These are phyloP conservation scores for Prunella himalayana DNA, from an alignment of 2,113 vertebrate genomes.

Conservation along the genomic window DNA sequence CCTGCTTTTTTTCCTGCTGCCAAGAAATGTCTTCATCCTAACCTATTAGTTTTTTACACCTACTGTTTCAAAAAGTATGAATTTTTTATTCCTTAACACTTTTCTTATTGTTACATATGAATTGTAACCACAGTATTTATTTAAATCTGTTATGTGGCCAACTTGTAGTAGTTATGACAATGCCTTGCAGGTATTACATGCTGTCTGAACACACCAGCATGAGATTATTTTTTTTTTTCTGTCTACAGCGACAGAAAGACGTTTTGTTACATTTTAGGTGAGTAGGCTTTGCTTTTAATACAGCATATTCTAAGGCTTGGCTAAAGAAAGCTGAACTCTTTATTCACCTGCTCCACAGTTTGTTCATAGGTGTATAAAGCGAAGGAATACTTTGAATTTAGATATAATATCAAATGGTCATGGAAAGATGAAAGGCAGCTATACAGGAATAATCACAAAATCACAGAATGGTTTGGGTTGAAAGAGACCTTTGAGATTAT, in stretches of 20 bases:
- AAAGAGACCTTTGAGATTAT: not conserved
- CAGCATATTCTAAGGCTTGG: not conserved
- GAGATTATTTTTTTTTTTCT: not conserved
- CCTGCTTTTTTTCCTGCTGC: not conserved
- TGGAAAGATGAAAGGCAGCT: not conserved
- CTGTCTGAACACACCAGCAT: not conserved
- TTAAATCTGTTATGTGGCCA: conserved; percentile 20
- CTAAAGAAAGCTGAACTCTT: not conserved
- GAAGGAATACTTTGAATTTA: not conserved
- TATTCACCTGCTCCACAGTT: not conserved
- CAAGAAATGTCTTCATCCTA: not conserved
- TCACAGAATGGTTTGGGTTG: not conserved
- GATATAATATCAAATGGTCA: not conserved
- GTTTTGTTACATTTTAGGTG: not conserved
- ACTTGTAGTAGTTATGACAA: not conserved
- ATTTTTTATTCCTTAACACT: not conserved
- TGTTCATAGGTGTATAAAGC: not conserved
- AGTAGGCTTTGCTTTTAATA: not conserved
- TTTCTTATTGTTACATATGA: not conserved
- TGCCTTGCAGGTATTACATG: not conserved
- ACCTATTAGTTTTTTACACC: not conserved
- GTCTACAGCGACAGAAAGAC: not conserved
- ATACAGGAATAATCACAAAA: not conserved
- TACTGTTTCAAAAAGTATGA: not conserved
- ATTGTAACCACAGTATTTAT: not conserved